Conservation (phyloP, 2,113 vertebrate genomes). For the Cebidichthys violaceus region DNA sequence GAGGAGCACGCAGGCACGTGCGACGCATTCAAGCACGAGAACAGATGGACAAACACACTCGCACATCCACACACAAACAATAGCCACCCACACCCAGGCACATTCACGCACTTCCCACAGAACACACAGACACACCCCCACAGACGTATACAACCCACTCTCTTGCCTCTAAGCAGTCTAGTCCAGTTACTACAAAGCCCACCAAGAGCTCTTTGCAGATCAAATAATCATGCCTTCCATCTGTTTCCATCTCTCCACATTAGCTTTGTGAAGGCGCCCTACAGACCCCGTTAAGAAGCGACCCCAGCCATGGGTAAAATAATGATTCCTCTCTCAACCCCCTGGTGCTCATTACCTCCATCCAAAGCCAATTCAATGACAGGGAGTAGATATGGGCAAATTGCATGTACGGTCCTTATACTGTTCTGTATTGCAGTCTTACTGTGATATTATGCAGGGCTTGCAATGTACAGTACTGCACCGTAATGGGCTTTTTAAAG, state of each 20-base stretch:
- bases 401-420: slow-evolving; percentile 36
- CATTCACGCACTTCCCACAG: slow-evolving; percentile 32
- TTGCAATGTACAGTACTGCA: slow-evolving; percentile 12
- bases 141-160: slow-evolving; percentile 61
- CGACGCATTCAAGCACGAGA: slow-evolving; percentile 37
- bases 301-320: slow-evolving; percentile 72
- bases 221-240: slow-evolving; percentile 80
- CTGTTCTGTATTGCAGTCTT: slow-evolving; percentile 35
- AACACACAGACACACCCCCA: slow-evolving; percentile 33
- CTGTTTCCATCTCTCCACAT: slow-evolving; percentile 76
- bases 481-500: slow-evolving; percentile 35
- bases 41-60: slow-evolving; percentile 64
- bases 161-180: slow-evolving; percentile 66
- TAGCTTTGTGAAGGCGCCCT: slow-evolving; percentile 67
- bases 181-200: slow-evolving; percentile 76
- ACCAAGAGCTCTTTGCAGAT: slow-evolving; percentile 79
- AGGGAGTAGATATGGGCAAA: slow-evolving; percentile 46
- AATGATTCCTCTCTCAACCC: slow-evolving; percentile 73
- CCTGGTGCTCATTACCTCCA: slow-evolving; percentile 70
- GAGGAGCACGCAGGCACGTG: slow-evolving; percentile 26
- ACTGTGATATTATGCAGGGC: slow-evolving; percentile 43
- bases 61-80: slow-evolving; percentile 49
- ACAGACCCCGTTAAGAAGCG: slow-evolving; percentile 70
- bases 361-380: slow-evolving; percentile 62
- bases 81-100: slow-evolving; percentile 58